Percentiles rank a stretch among this genome's conserved stretches.
phyloP scores from a whole-genome alignment of 2,113 vertebrate species.

The Empidonax traillii region DNA sequence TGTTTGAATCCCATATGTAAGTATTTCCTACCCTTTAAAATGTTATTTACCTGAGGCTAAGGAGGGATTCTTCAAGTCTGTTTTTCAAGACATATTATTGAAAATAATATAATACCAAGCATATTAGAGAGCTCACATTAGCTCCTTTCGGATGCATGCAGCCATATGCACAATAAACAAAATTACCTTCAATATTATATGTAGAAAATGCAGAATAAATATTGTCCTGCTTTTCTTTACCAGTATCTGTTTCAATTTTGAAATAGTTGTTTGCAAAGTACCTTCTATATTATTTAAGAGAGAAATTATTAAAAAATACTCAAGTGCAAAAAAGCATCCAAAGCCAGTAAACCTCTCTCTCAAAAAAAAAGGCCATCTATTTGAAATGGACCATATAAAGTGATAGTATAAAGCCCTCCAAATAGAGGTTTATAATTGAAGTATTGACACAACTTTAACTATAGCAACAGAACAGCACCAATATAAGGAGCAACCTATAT shows the following conservation, averaged over 20 bases:
- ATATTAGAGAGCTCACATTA: not conserved
- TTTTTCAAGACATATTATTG: not conserved
- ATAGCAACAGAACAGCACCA: constrained; percentile 75
- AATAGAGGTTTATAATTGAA: constrained; percentile 75
- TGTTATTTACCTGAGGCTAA: not conserved
- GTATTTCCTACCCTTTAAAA: not conserved
- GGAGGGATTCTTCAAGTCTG: not conserved
- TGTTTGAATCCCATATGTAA: not conserved
- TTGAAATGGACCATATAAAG: not conserved
- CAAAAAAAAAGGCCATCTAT: not conserved
- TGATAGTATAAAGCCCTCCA: not conserved
- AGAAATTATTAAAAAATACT: not conserved
- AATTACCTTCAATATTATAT: not conserved
- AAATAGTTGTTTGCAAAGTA: not conserved
- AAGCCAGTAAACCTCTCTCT: constrained; percentile 65
- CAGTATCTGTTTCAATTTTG: not conserved
- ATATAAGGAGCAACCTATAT: constrained; percentile 27
- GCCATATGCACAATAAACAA: not conserved
- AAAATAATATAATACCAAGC: not conserved
- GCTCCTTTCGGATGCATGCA: not conserved
- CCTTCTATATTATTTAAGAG: not conserved
- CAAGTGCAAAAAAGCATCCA: constrained; percentile 70
- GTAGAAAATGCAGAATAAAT: not conserved
- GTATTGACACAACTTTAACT: constrained; percentile 78
- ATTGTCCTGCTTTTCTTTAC: not conserved